Conservation (phyloP, 2,888 invertebrate species). For the Apantesis nais region DNA sequence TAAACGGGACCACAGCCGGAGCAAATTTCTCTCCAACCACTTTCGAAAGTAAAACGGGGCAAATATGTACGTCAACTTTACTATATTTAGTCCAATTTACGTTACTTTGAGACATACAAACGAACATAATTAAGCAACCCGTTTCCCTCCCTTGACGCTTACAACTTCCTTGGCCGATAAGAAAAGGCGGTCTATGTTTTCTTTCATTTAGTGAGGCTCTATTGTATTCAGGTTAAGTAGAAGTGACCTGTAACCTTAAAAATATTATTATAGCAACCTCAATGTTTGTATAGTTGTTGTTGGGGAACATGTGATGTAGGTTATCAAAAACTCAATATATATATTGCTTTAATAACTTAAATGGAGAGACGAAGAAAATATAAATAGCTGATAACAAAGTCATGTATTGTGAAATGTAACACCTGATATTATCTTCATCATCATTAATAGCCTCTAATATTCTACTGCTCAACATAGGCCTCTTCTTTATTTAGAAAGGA, state of each 20-base stretch:
- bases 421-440: too few relatives aligned
- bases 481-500: too few relatives aligned
- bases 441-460: too few relatives aligned
- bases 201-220: constrained; percentile 35
- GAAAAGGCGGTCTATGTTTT: constrained; percentile 36
- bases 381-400: neutral
- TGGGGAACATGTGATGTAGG: constrained; percentile 1
- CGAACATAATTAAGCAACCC: constrained; percentile 46
- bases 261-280: constrained; percentile 30
- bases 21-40: neutral
- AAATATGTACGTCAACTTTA: constrained; percentile 8
- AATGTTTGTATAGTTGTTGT: constrained; percentile 20
- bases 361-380: neutral
- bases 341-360: neutral
- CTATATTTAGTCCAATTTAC: constrained; percentile 8
- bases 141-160: constrained; percentile 45
- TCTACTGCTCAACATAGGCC: too few relatives aligned
- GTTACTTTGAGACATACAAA: constrained; percentile 16
- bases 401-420: neutral
- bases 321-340: constrained; percentile 3
- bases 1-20: neutral
- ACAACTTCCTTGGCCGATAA: constrained; percentile 42
- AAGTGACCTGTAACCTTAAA: constrained; percentile 35
- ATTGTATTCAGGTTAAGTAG: constrained; percentile 42
- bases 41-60: neutral